phyloP scores from a whole-genome alignment of 2,888 invertebrate genomes.

The Ptychoptera albimana region DNA sequence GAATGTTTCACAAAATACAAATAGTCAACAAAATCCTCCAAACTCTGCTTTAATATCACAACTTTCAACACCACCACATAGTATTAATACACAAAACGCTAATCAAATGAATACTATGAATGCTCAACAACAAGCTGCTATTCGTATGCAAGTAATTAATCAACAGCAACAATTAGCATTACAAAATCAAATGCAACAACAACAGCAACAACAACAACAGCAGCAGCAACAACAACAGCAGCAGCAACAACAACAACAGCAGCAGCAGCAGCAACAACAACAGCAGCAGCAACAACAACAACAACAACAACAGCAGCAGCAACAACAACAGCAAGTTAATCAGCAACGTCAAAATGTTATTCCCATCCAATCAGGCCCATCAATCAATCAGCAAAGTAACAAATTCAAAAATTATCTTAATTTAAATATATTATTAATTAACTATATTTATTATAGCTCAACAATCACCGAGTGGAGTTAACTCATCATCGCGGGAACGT shows the following conservation, averaged over 20 bases:
- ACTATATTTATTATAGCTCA: constrained; percentile 5
- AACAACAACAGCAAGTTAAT: constrained; percentile 6
- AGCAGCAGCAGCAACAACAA: constrained; percentile 15
- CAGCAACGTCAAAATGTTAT: neutral
- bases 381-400: constrained; percentile 5
- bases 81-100: constrained; percentile 18
- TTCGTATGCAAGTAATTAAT: constrained; percentile 24
- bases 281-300: constrained; percentile 14
- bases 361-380: constrained; percentile 4
- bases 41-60: constrained; percentile 43
- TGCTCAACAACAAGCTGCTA: constrained; percentile 17
- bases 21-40: constrained; percentile 19
- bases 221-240: constrained; percentile 19
- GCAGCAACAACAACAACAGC: constrained; percentile 12
- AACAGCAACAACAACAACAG: constrained; percentile 23
- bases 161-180: constrained; percentile 19
- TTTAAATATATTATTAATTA: neutral
- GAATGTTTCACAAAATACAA: constrained; percentile 11
- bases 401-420: neutral
- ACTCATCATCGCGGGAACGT: constrained; percentile 17
- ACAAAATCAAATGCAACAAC: constrained; percentile 18
- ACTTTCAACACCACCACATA: constrained; percentile 38
- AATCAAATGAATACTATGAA: constrained; percentile 13
- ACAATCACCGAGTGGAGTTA: constrained; percentile 15
- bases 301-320: constrained; percentile 12